Evolutionary conservation across 2,888 invertebrate species (phyloP).

Genomic region (Andrena camellia): DNA sequence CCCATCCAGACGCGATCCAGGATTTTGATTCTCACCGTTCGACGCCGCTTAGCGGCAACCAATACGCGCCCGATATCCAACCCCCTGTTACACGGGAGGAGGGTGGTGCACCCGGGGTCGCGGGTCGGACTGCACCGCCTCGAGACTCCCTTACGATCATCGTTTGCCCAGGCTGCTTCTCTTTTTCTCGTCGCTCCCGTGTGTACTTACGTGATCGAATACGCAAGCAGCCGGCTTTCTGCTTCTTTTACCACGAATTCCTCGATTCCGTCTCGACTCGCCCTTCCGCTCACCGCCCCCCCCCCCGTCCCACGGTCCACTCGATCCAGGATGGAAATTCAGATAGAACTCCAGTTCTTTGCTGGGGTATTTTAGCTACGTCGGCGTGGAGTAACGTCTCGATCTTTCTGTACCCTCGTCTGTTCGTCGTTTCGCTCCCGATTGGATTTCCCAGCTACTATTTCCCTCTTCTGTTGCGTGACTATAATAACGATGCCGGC

Average conservation of each 20-base stretch:
- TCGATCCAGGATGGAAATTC: conserved; percentile 69
- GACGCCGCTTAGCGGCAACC: conserved; percentile 65
- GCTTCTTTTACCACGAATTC: conserved; percentile 59
- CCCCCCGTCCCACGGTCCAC: conserved; percentile 7
- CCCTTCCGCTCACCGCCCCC: background rate
- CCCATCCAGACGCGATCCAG: conserved; percentile 49
- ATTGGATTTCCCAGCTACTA: conserved; percentile 55
- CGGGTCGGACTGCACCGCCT: conserved; percentile 21
- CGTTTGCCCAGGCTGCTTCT: conserved; percentile 46
- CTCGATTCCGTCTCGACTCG: conserved; percentile 15
- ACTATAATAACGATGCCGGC: conserved; percentile 38
- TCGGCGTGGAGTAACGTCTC: conserved; percentile 53
- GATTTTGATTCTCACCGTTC: conserved; percentile 67
- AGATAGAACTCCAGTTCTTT: conserved; percentile 73
- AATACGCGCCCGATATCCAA: conserved; percentile 52
- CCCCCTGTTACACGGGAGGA: conserved; percentile 10
- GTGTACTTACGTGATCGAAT: conserved; percentile 76
- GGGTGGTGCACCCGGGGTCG: conserved; percentile 11
- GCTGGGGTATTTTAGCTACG: conserved; percentile 68
- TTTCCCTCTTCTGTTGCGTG: conserved; percentile 10
- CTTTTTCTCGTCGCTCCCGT: conserved; percentile 54
- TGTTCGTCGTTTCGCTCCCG: conserved; percentile 47
- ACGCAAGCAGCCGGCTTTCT: conserved; percentile 69
- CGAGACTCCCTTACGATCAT: conserved; percentile 56
- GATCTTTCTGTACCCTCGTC: conserved; percentile 40